Conservation (phyloP, 2,113 vertebrate genomes). For the Carlito syrichta region DNA sequence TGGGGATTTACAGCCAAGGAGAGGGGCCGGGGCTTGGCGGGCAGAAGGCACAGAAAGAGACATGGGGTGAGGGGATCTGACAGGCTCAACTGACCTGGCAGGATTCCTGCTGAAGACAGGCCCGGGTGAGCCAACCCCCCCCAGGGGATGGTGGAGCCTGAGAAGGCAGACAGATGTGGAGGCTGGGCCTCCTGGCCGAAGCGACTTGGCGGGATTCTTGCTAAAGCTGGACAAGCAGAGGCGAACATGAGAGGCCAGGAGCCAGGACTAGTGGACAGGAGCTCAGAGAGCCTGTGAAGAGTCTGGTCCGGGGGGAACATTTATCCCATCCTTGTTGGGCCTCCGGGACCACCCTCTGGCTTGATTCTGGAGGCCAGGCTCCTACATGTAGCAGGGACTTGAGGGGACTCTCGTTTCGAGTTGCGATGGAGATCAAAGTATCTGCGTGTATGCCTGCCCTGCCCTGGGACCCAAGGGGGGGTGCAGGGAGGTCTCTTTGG, state of each 20-base stretch:
- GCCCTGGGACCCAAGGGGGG: background rate
- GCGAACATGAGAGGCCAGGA: background rate
- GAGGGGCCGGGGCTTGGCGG: background rate
- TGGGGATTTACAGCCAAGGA: background rate
- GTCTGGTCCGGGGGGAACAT: background rate
- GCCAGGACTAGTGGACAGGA: background rate
- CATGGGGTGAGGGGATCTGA: accelerated
- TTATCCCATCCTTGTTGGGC: background rate
- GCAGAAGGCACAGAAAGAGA: background rate
- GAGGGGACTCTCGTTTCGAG: accelerated
- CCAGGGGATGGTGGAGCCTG: accelerated
- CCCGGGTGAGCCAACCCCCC: background rate
- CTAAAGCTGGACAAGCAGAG: background rate
- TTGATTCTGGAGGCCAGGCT: too few relatives aligned
- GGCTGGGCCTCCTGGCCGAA: background rate
- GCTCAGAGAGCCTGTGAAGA: too few relatives aligned
- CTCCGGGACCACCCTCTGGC: accelerated
- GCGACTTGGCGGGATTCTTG: background rate
- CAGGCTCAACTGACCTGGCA: background rate
- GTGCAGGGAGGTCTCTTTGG: background rate
- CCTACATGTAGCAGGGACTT: background rate
- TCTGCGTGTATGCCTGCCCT: too few relatives aligned
- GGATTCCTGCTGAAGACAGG: background rate
- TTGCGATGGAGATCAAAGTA: background rate
- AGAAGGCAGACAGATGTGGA: background rate